Evolutionary conservation across 2,797 vertebrate species (phyloP), one percentile per base, ranked within the genome.

Genomic region (Clamator glandarius): DNA sequence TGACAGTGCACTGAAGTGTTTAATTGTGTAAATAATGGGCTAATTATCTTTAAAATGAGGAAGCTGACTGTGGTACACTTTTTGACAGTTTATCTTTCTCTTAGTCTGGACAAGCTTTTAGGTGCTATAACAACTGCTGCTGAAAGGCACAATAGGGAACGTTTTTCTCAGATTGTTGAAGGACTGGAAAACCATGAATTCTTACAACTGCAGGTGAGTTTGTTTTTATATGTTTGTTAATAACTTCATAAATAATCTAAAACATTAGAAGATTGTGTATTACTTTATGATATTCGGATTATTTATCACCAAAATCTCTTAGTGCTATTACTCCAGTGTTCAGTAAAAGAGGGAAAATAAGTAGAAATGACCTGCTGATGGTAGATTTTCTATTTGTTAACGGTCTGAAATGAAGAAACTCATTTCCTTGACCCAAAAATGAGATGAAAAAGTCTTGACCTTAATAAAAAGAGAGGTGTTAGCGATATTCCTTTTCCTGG

Each of bases 181-280:
- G 99, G 99, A 87, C 97, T 99, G 96, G 98, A 99, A 97, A 99
- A 99, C 97, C 99, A 99, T 1, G 99, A 99, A 96, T 98, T 98
- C 76, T 98, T 99, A 90, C 99, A 99, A 83, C 98, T 99, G 85
- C 99, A 99, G 99, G 99, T 99, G 55, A 92, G 98, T 88, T 33
- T 64, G 12, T 28, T 33, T n/a, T 33, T 55, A 7, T 46, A 25
- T 46, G 33, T n/a, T 90, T 54, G 15, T 15, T 58, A 31, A 25
- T 63, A 18, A 26, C 6, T 36, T 64, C 4, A 55, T 24, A 42
- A 75, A 31, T 42, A 14, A 66, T 41, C 12, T 46, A 5, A 42
- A 74, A 12, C 62, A 9, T 5, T 80, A 11, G 15, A 51, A 11
- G 20, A 4, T 28, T 9, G 0, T 13, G 9, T 15, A 2, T 19